Base-by-base conservation (phyloP, 2,113 vertebrate species). In the Pagrus major region DNA sequence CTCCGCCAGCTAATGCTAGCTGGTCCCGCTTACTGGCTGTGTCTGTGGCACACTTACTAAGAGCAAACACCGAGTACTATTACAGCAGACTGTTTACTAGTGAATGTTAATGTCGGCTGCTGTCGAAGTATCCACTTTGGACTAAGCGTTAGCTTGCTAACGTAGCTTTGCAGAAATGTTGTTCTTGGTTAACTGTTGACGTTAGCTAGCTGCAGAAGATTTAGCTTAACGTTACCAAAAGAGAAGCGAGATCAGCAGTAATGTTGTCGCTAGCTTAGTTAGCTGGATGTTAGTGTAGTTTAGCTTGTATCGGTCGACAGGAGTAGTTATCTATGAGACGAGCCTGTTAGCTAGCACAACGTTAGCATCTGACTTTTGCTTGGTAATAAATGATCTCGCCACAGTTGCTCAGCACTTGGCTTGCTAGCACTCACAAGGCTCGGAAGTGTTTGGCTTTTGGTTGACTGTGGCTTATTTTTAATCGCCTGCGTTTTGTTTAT, bases 1-100 rank as follows among this genome's bases (percentile, higher is more conserved):
- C 87, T 39, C 5, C 1, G 14, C 8, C 39, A 16, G 93, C 86
- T 86, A 90, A 63, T 15, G 83, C 12, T 84, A 78, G 74, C 85
- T 39, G 60, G 47, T 21, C 52, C n/a, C n/a, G 46, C 49, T 64
- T n/a, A 65, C 51, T 68, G 23, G 9, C 58, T 39, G 63, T n/a
- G 0, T 58, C 42, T 59, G 11, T 66, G 54, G 49, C 44, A 27
- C 31, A n/a, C 68, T 29, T 29, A 54, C 39, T 23, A 49, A 64
- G 9, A 37, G 8, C 33, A 68, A 69, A 77, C 44, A 35, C 25
- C 35, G 31, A 77, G n/a, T 10, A 44, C 33, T 27, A 8, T 10
- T 58, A 29, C 51, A 63, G 61, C 25, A 20, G 5, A 14, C 10
- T 58, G 2, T 9, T 42, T 37, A n/a, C 1, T 7, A 23, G 18